phyloP scores from a whole-genome alignment of 1,140 invertebrate species.

The Cydia fagiglandana region DNA sequence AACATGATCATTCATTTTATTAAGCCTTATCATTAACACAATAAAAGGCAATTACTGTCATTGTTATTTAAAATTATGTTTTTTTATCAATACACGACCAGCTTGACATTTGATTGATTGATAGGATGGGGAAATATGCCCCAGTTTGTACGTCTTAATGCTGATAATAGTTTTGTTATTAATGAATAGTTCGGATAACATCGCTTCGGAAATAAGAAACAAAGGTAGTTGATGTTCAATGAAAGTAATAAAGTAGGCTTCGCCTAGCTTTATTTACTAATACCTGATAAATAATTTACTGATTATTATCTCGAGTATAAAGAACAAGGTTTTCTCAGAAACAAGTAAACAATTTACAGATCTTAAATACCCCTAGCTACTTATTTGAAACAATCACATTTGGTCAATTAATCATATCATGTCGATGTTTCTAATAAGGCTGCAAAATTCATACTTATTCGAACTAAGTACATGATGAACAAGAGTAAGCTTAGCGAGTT shows the following conservation, averaged over 20 bases:
- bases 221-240: not conserved
- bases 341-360: too few species aligned
- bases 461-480: too few species aligned
- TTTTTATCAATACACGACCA: constrained; percentile 20
- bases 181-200: not conserved
- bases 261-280: not conserved
- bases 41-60: constrained; percentile 29
- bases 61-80: constrained; percentile 6
- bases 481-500: too few species aligned
- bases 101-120: constrained; percentile 13
- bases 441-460: too few species aligned
- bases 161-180: not conserved
- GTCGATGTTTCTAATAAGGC: too few species aligned
- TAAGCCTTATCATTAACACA: constrained; percentile 25
- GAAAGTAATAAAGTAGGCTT: not conserved
- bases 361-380: too few species aligned
- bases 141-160: constrained; percentile 23
- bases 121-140: constrained; percentile 7
- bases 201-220: not conserved
- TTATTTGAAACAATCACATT: too few species aligned
- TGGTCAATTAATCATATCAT: too few species aligned
- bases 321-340: too few species aligned
- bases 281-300: not conserved
- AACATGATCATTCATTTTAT: constrained; percentile 31
- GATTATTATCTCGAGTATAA: too few species aligned